These are phyloP conservation scores for Mesoligia furuncula DNA, from an alignment of 2,888 invertebrate species.

Conservation along the genomic window DNA sequence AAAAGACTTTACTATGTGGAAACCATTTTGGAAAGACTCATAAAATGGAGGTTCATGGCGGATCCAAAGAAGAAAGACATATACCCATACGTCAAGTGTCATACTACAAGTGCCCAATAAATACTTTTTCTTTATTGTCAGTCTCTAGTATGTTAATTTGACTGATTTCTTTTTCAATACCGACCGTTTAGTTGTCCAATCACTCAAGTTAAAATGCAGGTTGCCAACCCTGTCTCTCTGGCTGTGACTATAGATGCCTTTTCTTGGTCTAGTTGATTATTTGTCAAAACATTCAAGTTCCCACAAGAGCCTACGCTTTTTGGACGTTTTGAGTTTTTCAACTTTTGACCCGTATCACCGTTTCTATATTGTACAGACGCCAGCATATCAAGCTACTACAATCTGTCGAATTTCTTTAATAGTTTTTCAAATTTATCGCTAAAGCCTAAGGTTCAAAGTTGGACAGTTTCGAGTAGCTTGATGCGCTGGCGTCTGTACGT, in stretches of 20 bases:
- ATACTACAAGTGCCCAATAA: no score
- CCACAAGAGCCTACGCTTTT: conserved; percentile 30
- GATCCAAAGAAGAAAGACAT: no score
- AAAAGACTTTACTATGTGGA: background rate
- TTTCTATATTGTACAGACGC: background rate
- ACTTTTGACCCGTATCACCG: background rate
- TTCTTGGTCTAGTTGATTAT: conserved; percentile 36
- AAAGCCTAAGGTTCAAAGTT: no score
- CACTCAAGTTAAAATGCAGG: background rate
- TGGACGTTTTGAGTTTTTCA: background rate
- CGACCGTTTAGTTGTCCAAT: background rate
- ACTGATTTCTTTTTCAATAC: background rate
- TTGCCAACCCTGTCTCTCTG: conserved; percentile 35
- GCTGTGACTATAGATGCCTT: conserved; percentile 4
- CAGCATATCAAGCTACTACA: no score
- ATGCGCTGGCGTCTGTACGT: no score
- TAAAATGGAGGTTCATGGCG: no score
- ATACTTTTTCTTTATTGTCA: no score
- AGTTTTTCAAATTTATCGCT: no score
- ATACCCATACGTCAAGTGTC: no score
- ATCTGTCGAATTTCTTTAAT: no score
- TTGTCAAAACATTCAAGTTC: conserved; percentile 54
- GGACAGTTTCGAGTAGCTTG: no score
- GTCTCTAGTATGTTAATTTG: no score
- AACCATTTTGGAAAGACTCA: background rate